Conservation (phyloP, 2,888 invertebrate genomes). For the Phortica okadai region DNA sequence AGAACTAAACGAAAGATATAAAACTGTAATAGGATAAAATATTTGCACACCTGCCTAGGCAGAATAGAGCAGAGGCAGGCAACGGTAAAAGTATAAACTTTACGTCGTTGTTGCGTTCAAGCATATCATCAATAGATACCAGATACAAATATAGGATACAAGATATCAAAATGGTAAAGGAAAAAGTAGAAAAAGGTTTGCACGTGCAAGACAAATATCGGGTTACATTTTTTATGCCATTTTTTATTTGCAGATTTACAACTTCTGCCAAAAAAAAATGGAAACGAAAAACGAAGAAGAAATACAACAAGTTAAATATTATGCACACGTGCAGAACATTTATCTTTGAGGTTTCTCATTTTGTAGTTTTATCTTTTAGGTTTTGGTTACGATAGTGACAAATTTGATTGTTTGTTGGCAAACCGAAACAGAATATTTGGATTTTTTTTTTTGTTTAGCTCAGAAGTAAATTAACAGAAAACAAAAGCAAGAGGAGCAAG, state of each 20-base stretch:
- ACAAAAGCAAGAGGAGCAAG: not conserved
- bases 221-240: not conserved
- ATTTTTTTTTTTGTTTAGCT: not conserved
- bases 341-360: not conserved
- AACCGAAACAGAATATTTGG: not conserved
- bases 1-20: conserved; percentile 1
- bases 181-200: not conserved
- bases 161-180: not conserved
- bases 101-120: too few relatives aligned
- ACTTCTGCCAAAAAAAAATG: not conserved
- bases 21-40: conserved; percentile 33
- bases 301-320: conserved; percentile 25
- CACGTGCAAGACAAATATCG: not conserved
- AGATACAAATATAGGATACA: not conserved
- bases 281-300: not conserved
- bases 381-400: not conserved
- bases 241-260: conserved; percentile 8
- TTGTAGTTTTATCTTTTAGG: not conserved
- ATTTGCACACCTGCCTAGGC: conserved; percentile 24
- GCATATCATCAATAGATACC: too few relatives aligned
- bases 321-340: conserved; percentile 37
- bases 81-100: too few relatives aligned
- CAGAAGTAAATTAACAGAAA: not conserved
- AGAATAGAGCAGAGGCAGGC: not conserved
- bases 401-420: not conserved